These are phyloP conservation scores for Brachyopa scutellaris DNA, from an alignment of 2,888 invertebrate genomes.

Conservation along the genomic window DNA sequence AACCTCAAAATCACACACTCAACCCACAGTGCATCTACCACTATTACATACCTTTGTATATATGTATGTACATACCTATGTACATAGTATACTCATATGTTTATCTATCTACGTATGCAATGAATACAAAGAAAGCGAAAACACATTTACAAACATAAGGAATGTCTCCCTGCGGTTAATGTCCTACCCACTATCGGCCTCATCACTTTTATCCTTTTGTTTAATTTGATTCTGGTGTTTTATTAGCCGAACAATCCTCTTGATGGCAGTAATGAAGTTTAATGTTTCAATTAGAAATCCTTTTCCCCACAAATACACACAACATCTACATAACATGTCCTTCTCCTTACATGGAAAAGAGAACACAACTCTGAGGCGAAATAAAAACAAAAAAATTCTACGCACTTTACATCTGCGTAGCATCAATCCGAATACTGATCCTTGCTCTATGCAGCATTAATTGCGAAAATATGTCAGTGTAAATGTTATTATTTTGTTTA, in stretches of 20 bases:
- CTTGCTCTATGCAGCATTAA: constrained; percentile 68
- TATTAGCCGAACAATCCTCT: constrained; percentile 74
- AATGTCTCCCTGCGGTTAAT: constrained; percentile 47
- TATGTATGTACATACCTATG: too few species aligned
- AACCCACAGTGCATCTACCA: too few species aligned
- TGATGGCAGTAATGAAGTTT: constrained; percentile 77
- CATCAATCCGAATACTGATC: constrained; percentile 65
- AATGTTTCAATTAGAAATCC: constrained; percentile 80
- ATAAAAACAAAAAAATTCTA: constrained; percentile 27
- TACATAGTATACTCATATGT: too few species aligned
- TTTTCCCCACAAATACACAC: constrained; percentile 25
- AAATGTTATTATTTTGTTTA: constrained; percentile 53
- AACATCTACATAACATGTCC: constrained; percentile 12
- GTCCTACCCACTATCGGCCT: constrained; percentile 28
- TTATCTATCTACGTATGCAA: too few species aligned
- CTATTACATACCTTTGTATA: too few species aligned
- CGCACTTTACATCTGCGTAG: constrained; percentile 61
- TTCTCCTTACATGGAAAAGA: constrained; percentile 10
- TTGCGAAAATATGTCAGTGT: constrained; percentile 70
- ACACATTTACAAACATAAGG: constrained; percentile 28
- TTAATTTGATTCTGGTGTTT: constrained; percentile 69
- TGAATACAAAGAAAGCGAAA: not conserved
- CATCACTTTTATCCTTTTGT: constrained; percentile 61
- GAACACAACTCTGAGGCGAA: constrained; percentile 1
- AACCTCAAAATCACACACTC: too few species aligned